Base-by-base conservation (phyloP, 1,140 invertebrate species). In the Solen grandis region DNA sequence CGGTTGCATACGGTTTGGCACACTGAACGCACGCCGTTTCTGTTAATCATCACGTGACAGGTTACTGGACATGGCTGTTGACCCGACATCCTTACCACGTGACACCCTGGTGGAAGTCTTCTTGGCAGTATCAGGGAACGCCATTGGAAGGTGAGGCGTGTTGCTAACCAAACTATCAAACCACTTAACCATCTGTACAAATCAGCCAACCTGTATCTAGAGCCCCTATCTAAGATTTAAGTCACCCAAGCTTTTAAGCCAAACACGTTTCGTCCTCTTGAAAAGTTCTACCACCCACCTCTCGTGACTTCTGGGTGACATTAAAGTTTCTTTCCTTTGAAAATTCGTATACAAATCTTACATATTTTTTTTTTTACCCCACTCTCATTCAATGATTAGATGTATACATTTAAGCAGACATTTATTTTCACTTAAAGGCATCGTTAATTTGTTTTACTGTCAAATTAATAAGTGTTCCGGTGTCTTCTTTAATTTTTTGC, bases 41-140 rank as follows among this genome's bases (percentile, higher is more conserved):
- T 13, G n/a, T 13, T 13, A 14, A 50, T 14, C 13, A 14, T 13
- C n/a, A 50, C 13, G n/a, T n/a, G n/a, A n/a, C n/a, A n/a, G n/a
- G n/a, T 50, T n/a, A n/a, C n/a, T n/a, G n/a, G 46, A 50, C 13
- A 50, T n/a, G n/a, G n/a, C 46, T 50, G n/a, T 50, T 50, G 46
- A n/a, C 46, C 13, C 13, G 46, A 14, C 13, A 50, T 13, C n/a
- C 10, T 29, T 14, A 27, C 50, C 50, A 13, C 65, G 94, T 46
- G 93, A 94, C 85, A 94, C 96, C 1, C 93, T 94, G 82, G 93
- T 94, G 0, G 93, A 93, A 89, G 96, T 96, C 88, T 94, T 96
- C 1, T 94, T 94, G 77, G 92, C 94, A 1, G 95, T 96, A 1
- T 94, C 95, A 14, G 92, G 93, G 22, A 96, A 96, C 92, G 94